Evolutionary conservation across 2,888 invertebrate genomes (phyloP).

Genomic region (Caenorhabditis sp.): DNA sequence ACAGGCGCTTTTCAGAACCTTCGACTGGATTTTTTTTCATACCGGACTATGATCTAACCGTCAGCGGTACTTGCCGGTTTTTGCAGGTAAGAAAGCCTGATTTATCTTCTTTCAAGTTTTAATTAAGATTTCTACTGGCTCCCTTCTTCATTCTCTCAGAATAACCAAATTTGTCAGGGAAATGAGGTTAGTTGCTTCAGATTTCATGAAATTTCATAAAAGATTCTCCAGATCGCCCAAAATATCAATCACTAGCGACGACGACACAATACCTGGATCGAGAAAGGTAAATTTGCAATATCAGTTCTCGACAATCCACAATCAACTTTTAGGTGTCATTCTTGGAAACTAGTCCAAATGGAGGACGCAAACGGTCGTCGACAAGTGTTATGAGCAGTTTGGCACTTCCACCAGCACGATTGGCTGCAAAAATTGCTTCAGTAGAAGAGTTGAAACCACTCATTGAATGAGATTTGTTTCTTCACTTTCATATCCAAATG

Average conservation of each 20-base stretch:
- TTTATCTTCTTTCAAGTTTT: no score
- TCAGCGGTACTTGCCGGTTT: slow-evolving; percentile 52
- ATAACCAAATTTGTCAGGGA: slow-evolving; percentile 49
- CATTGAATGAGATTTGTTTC: slow-evolving; percentile 6
- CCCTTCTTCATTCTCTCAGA: slow-evolving; percentile 39
- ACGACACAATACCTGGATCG: neutral
- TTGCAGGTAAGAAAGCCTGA: slow-evolving; percentile 57
- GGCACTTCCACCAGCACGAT: slow-evolving; percentile 31
- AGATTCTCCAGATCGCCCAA: slow-evolving; percentile 33
- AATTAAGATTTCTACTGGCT: slow-evolving; percentile 45
- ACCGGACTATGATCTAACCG: slow-evolving; percentile 52
- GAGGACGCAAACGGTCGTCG: slow-evolving; percentile 39
- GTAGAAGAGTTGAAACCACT: slow-evolving; percentile 48
- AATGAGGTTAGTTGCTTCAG: slow-evolving; percentile 18
- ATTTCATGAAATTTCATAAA: neutral
- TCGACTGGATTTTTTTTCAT: slow-evolving; percentile 35
- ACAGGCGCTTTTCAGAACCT: slow-evolving; percentile 28
- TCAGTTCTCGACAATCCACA: no score
- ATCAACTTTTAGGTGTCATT: slow-evolving; percentile 17
- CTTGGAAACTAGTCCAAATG: slow-evolving; percentile 13
- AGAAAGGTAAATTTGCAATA: slow-evolving; percentile 14
- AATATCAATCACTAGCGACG: slow-evolving; percentile 39
- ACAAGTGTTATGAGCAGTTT: slow-evolving; percentile 42
- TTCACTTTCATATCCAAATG: no score
- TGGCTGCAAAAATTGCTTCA: slow-evolving; percentile 46